phyloP scores from a whole-genome alignment of 2,113 vertebrate species.

The Euleptes europaea region DNA sequence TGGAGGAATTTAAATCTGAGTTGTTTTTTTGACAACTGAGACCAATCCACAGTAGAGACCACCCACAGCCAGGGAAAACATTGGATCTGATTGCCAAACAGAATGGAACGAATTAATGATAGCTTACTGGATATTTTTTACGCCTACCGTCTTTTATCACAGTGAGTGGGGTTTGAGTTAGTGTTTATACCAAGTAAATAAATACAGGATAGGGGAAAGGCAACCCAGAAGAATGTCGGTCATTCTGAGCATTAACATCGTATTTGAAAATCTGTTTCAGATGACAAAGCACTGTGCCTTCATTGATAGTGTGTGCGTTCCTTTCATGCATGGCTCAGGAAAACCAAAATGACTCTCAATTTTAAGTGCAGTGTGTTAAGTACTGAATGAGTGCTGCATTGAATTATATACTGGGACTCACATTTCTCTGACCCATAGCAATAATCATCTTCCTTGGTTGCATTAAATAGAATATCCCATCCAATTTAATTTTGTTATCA shows the following conservation, averaged over 20 bases:
- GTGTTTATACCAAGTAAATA: not conserved
- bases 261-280: not conserved
- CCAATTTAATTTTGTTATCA: not conserved
- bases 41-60: slow-evolving; percentile 6
- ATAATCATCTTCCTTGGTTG: not conserved
- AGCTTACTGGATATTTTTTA: not conserved
- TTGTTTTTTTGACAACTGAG: slow-evolving; percentile 24
- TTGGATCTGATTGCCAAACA: slow-evolving; percentile 25
- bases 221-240: not conserved
- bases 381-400: not conserved
- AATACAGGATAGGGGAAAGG: not conserved
- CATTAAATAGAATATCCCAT: not conserved
- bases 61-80: slow-evolving; percentile 30
- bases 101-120: slow-evolving; percentile 45
- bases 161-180: slow-evolving; percentile 20
- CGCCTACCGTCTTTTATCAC: slow-evolving; percentile 20
- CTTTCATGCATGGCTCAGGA: not conserved
- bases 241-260: slow-evolving; percentile 1
- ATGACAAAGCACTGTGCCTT: slow-evolving; percentile 2
- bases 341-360: not conserved
- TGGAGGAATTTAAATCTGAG: slow-evolving; percentile 5
- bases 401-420: not conserved
- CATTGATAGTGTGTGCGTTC: not conserved
- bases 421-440: not conserved
- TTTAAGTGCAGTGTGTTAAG: not conserved